Base-by-base conservation (phyloP, 2,888 invertebrate species). In the Lasius fuliginosus region DNA sequence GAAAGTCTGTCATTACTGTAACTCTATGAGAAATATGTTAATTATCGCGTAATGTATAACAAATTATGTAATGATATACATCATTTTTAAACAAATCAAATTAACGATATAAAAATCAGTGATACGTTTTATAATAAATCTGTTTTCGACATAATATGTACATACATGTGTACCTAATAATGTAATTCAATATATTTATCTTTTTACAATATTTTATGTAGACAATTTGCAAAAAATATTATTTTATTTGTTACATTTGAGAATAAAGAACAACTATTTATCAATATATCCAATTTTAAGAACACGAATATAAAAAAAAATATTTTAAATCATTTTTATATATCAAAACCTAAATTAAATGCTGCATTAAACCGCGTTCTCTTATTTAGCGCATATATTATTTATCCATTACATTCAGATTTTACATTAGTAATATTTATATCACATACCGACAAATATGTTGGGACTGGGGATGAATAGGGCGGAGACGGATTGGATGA, bases 71-170 rank as follows among this genome's bases (percentile, higher is more conserved):
- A 74, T 65, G 33, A 76, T 11, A 64, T 49, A 15, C 36, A n/a
- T 8, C 46, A 62, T 75, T 65, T 65, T 12, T 76, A 53, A 9
- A n/a, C 49, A 62, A 62, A 75, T 75, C 36, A 65, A 53, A 36
- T 65, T 65, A 76, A 53, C 15, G 6, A 53, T 76, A 23, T 30
- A 74, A 75, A 40, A 65, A 23, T 15, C 12, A 67, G 15, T 12
- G 15, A 36, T 64, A 53, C 18, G 1, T 62, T 74, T 74, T 74
- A 30, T 42, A 67, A 67, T 46, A 74, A 62, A 74, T 60, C 1
- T n/a, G 27, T 42, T 53, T 60, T 76, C 27, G 49, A 62, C 15
- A 56, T 71, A 27, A 56, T 71, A 27, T 67, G 15, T 40, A 65
- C 36, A 33, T 65, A 36, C n/a, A 68, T 12, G 8, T 46, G 33